Conservation (phyloP, 30 jellyfish, hydroid and myxozoan genomes). For the Aurelia aurita complex sp. Pacific region DNA sequence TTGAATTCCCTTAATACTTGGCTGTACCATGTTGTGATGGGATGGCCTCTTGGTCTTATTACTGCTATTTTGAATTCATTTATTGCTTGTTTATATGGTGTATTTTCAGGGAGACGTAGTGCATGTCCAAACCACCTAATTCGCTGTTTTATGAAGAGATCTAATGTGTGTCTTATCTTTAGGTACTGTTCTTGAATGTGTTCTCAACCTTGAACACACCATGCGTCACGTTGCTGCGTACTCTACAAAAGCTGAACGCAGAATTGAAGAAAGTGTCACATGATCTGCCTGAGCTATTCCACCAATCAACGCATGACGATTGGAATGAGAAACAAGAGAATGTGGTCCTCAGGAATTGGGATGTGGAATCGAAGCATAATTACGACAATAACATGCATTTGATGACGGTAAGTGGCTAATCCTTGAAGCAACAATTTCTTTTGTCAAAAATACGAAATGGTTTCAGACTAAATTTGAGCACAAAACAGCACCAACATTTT, state of each 20-base stretch:
- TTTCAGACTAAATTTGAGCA: too few relatives aligned
- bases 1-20: too few relatives aligned
- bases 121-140: too few relatives aligned
- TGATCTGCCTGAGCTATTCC: slow-evolving; percentile 72
- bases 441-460: too few relatives aligned
- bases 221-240: slow-evolving; percentile 52
- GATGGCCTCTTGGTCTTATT: too few relatives aligned
- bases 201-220: slow-evolving; percentile 71
- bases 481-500: too few relatives aligned
- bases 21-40: too few relatives aligned
- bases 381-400: slow-evolving; percentile 68
- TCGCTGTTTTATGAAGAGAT: too few relatives aligned
- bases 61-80: too few relatives aligned
- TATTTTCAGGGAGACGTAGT: too few relatives aligned
- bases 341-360: slow-evolving; percentile 81
- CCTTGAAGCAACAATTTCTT: too few relatives aligned
- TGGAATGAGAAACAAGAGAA: slow-evolving; percentile 61
- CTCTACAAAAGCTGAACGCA: slow-evolving; percentile 55
- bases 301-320: slow-evolving; percentile 56
- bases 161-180: background rate
- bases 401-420: slow-evolving; percentile 37
- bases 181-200: slow-evolving; percentile 82
- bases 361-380: slow-evolving; percentile 84
- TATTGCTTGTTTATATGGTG: too few relatives aligned
- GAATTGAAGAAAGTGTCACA: slow-evolving; percentile 58